Percentiles rank a stretch among this genome's conserved stretches.
Evolutionary conservation across 2,113 vertebrate species (phyloP).

Genomic region (Poicephalus gulielmi): DNA sequence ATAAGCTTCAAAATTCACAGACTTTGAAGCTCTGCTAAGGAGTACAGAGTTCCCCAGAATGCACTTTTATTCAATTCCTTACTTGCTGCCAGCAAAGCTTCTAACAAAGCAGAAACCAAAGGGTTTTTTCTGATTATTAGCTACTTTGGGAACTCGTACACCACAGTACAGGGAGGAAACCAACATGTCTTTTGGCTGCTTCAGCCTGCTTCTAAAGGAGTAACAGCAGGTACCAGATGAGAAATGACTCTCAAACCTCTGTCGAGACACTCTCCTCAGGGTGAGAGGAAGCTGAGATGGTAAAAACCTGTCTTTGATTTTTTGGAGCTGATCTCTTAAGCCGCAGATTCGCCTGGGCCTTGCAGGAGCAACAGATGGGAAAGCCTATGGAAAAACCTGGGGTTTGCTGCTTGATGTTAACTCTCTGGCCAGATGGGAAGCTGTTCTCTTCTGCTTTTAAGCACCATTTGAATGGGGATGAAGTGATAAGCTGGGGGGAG

Average conservation of each 20-base stretch:
- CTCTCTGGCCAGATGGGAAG: conserved; percentile 8
- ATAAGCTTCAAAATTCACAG: neutral
- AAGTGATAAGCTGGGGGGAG: neutral
- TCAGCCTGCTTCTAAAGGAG: neutral
- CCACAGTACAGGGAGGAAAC: neutral
- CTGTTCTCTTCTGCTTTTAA: neutral
- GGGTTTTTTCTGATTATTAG: neutral
- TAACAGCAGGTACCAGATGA: neutral
- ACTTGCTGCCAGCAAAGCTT: neutral
- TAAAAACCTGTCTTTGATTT: neutral
- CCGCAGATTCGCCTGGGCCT: neutral
- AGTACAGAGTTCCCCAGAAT: neutral
- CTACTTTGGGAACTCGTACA: neutral
- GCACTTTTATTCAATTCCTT: neutral
- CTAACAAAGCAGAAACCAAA: neutral
- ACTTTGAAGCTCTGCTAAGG: neutral
- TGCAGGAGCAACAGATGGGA: neutral
- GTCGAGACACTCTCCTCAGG: neutral
- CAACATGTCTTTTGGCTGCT: neutral
- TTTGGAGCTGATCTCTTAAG: neutral
- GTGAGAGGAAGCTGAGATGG: neutral
- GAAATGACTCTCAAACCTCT: neutral
- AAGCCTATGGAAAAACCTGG: neutral
- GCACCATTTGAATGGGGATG: neutral
- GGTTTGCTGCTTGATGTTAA: neutral